phyloP scores from a whole-genome alignment of 1,140 invertebrate genomes.

The Plodia interpunctella region DNA sequence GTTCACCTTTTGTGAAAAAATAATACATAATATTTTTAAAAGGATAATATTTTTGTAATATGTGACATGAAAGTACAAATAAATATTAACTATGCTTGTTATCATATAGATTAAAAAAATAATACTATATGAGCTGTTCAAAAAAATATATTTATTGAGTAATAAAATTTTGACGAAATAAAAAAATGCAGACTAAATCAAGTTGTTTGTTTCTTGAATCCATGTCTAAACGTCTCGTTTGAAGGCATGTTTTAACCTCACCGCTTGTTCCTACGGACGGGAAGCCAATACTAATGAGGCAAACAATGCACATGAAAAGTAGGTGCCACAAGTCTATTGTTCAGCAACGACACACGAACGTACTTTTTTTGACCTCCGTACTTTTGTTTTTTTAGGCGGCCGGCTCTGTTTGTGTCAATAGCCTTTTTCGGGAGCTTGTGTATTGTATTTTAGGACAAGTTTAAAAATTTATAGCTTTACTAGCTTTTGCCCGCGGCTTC shows the following conservation, averaged over 20 bases:
- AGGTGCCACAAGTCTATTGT: constrained; percentile 3
- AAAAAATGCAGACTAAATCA: too few relatives aligned
- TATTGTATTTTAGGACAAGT: not conserved
- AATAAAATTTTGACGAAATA: not conserved
- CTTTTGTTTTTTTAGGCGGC: constrained; percentile 4
- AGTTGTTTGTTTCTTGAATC: not conserved
- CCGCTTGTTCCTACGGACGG: constrained; percentile 6
- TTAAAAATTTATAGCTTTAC: too few relatives aligned
- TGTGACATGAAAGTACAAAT: too few relatives aligned
- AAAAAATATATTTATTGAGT: not conserved
- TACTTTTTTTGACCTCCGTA: constrained; percentile 2
- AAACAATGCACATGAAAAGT: constrained; percentile 4
- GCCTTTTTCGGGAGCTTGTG: not conserved
- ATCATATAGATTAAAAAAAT: too few relatives aligned
- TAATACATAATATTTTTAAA: not conserved
- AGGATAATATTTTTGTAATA: not conserved
- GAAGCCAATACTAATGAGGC: constrained; percentile 23
- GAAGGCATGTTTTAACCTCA: constrained; percentile 1
- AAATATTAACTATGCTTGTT: too few relatives aligned
- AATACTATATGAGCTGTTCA: too few relatives aligned
- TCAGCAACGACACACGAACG: not conserved
- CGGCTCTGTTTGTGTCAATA: not conserved
- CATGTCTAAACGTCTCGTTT: constrained; percentile 1
- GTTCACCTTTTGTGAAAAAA: not conserved
- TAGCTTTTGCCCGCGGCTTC: too few relatives aligned